Evolutionary conservation across 2,113 vertebrate genomes (phyloP).

Genomic region (Cyprinus carpio): DNA sequence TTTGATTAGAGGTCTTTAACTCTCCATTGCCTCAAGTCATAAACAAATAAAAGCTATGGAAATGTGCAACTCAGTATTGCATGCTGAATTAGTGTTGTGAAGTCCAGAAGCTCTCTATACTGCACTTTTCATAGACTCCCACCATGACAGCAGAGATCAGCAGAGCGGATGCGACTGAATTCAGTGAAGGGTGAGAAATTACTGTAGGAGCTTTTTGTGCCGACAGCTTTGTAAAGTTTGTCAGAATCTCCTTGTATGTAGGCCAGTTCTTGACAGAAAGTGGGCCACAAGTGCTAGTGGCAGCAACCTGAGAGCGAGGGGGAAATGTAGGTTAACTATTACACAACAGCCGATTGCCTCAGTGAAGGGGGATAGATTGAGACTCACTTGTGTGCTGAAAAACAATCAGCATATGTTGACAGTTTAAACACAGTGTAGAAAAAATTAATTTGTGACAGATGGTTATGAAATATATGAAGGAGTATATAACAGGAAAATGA

Average conservation of each 20-base stretch:
- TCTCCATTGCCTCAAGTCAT: constrained; percentile 20
- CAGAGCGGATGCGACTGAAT: constrained; percentile 37
- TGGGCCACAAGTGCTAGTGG: constrained; percentile 62
- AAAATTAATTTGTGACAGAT: not conserved
- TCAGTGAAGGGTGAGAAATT: constrained; percentile 50
- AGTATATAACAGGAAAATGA: not conserved
- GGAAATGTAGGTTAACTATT: constrained; percentile 72
- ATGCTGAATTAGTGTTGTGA: constrained; percentile 21
- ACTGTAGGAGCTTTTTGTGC: constrained; percentile 52
- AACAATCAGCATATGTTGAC: constrained; percentile 8
- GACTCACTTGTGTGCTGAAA: not conserved
- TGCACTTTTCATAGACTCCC: not conserved
- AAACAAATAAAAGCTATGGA: constrained; percentile 14
- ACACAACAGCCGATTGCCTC: constrained; percentile 59
- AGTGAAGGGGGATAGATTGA: not conserved
- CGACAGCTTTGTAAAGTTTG: constrained; percentile 64
- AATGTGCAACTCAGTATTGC: constrained; percentile 29
- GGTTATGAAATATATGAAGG: not conserved
- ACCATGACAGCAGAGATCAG: constrained; percentile 6
- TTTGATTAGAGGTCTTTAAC: constrained; percentile 28
- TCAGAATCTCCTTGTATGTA: constrained; percentile 64
- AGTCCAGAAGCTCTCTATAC: not conserved
- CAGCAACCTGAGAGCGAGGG: constrained; percentile 67
- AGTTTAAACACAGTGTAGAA: not conserved
- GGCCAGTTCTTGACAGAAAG: constrained; percentile 66